Evolutionary conservation across 2,113 vertebrate species (phyloP).

Genomic region (Oreocharis arfaki): DNA sequence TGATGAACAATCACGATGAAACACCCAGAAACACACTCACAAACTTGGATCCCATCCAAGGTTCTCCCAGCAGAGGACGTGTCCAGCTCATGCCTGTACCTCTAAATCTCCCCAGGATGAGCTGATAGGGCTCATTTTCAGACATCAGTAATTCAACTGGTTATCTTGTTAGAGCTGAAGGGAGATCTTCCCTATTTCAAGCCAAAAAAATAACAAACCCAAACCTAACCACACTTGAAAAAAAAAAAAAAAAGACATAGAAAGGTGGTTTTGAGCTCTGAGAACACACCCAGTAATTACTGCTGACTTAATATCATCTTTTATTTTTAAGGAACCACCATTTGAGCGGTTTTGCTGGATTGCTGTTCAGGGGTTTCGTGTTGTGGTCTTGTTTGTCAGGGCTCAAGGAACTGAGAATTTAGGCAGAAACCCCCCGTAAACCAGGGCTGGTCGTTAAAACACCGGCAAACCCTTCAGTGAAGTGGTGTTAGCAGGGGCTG

Average conservation of each 20-base stretch:
- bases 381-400: not conserved
- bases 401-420: not conserved
- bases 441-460: not conserved
- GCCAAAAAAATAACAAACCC: not conserved
- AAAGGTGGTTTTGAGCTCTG: not conserved
- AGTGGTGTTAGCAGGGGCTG: slow-evolving; percentile 2
- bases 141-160: not conserved
- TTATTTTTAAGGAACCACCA: not conserved
- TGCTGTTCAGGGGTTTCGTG: not conserved
- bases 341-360: not conserved
- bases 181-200: not conserved
- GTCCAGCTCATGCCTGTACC: not conserved
- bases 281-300: not conserved
- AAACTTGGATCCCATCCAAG: not conserved
- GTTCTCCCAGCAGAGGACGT: rapidly evolving
- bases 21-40: not conserved
- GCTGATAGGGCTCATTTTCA: not conserved
- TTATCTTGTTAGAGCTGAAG: not conserved
- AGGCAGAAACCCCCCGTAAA: slow-evolving; percentile 2
- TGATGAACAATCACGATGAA: rapidly evolving
- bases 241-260: not conserved
- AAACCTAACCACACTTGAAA: rapidly evolving
- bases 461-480: slow-evolving; percentile 33
- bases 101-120: not conserved
- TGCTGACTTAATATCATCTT: not conserved